These are phyloP conservation scores for Mactra quadrangularis DNA, from an alignment of 1,140 invertebrate species.

Conservation along the genomic window DNA sequence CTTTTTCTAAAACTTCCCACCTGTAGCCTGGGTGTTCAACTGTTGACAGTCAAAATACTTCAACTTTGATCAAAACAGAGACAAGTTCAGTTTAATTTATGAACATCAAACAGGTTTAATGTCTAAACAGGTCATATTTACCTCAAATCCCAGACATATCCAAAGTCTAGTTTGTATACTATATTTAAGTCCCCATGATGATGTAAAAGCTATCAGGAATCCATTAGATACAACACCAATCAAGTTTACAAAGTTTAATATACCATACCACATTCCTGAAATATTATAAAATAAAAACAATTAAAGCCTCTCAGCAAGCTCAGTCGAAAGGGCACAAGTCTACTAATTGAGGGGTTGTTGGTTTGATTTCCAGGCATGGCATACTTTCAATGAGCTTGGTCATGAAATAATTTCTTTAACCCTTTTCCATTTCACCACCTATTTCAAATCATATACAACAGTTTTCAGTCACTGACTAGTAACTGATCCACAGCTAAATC, in stretches of 20 bases:
- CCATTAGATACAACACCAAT: conserved; percentile 84
- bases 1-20: too few relatives aligned
- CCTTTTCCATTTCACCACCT: not conserved
- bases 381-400: too few relatives aligned
- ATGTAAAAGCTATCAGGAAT: conserved; percentile 84
- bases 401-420: not conserved
- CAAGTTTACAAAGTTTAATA: conserved; percentile 83
- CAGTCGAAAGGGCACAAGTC: too few relatives aligned
- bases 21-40: too few relatives aligned
- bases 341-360: too few relatives aligned
- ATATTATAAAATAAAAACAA: conserved; percentile 33
- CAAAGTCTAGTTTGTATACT: conserved; percentile 73
- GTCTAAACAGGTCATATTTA: too few relatives aligned
- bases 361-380: too few relatives aligned
- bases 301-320: not conserved
- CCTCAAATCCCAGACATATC: conserved; percentile 84
- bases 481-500: too few relatives aligned
- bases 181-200: conserved; percentile 79
- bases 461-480: not conserved
- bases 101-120: too few relatives aligned
- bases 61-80: too few relatives aligned
- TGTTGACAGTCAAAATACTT: too few relatives aligned
- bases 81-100: too few relatives aligned
- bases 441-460: not conserved
- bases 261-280: conserved; percentile 84